Percentiles rank a stretch among this genome's conserved stretches.
Conservation (phyloP, 2,113 vertebrate genomes). For the Galbula dea region DNA sequence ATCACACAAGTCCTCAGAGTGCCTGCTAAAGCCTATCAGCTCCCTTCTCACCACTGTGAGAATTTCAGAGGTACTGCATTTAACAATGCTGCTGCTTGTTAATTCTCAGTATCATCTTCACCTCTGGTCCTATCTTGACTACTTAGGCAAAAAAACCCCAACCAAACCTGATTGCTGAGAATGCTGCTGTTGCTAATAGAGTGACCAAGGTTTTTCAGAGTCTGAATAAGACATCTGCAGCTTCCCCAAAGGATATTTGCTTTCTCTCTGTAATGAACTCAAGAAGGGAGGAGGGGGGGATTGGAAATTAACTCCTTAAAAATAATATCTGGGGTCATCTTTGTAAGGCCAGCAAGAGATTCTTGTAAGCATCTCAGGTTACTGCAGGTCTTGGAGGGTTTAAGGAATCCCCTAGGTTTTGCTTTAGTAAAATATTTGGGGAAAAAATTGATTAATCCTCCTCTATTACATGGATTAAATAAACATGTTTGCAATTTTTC, state of each 20-base stretch:
- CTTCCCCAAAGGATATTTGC: not conserved
- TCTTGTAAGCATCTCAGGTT: not conserved
- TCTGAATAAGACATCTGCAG: not conserved
- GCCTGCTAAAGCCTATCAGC: not conserved
- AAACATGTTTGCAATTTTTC: not conserved
- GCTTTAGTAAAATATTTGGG: not conserved
- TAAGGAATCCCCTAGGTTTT: not conserved
- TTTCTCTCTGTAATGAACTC: not conserved
- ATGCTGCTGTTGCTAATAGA: not conserved
- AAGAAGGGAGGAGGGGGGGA: not conserved
- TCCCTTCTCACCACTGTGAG: not conserved
- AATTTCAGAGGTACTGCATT: not conserved
- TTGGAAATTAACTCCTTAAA: not conserved
- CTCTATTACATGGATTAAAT: not conserved
- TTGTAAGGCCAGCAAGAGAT: not conserved
- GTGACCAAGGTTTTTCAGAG: not conserved
- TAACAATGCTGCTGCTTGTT: not conserved
- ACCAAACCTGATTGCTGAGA: not conserved
- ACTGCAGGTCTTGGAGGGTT: not conserved
- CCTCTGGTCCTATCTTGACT: not conserved
- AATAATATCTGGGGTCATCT: not conserved
- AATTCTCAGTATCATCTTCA: not conserved
- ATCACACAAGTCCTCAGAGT: not conserved
- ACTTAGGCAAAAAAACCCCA: not conserved
- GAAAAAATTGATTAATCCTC: not conserved